Conservation (phyloP, 2,888 invertebrate genomes). For the Hipparchia semele region DNA sequence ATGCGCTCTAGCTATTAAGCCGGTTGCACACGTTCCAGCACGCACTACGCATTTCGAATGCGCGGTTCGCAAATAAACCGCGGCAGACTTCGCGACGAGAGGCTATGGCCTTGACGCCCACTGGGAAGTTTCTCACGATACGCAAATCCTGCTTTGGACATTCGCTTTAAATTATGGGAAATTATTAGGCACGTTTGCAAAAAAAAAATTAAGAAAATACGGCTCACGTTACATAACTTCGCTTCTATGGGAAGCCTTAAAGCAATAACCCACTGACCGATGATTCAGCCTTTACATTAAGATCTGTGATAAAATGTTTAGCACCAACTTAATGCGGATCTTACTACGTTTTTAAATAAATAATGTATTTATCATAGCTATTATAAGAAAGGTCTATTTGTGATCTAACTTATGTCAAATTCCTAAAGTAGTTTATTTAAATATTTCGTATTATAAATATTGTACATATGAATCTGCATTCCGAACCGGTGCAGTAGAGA, state of each 20-base stretch:
- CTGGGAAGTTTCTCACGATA: slow-evolving; percentile 66
- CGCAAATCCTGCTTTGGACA: slow-evolving; percentile 23
- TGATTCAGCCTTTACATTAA: slow-evolving; percentile 14
- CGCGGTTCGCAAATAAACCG: slow-evolving; percentile 64
- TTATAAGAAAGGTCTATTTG: background rate
- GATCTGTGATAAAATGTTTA: slow-evolving; percentile 15
- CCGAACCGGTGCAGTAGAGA: no score
- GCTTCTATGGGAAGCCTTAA: slow-evolving; percentile 9
- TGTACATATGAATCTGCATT: no score
- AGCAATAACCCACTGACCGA: slow-evolving; percentile 12
- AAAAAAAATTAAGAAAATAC: background rate
- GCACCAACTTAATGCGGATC: slow-evolving; percentile 15
- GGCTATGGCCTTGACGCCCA: slow-evolving; percentile 64
- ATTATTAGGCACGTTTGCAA: slow-evolving; percentile 15
- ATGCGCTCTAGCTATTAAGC: slow-evolving; percentile 58
- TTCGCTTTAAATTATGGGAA: slow-evolving; percentile 19
- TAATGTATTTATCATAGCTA: background rate
- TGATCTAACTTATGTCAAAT: background rate
- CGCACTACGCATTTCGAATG: slow-evolving; percentile 68
- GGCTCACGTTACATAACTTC: slow-evolving; percentile 10
- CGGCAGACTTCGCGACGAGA: slow-evolving; percentile 72
- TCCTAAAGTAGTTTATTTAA: background rate
- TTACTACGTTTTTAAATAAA: no score
- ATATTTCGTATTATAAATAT: no score
- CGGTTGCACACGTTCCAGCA: slow-evolving; percentile 54